Evolutionary conservation across 2,797 vertebrate species (phyloP), one percentile per base, ranked within the genome.

Genomic region (Sebastolobus alascanus): DNA sequence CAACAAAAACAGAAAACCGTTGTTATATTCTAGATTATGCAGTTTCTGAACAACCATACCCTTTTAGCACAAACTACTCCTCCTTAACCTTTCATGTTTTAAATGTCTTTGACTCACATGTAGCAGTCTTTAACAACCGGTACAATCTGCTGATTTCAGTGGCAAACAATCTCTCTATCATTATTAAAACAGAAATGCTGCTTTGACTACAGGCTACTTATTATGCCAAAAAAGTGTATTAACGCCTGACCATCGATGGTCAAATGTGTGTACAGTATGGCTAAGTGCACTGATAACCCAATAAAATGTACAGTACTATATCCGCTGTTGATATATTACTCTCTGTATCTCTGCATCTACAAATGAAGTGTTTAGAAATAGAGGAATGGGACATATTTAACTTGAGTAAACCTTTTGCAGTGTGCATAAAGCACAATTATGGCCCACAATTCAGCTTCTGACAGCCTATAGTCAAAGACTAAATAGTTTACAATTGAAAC

Each of bases 41-140:
- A 74, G 65, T 87, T 91, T 89, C 75, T 92, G 79, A 93, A 92
- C 85, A 93, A 89, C 89, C 89, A 93, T 88, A 84, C 65, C 43
- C 72, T 66, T 90, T 86, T 68, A 91, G 89, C 87, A 91, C 82
- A 80, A 85, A 91, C 83, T 86, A 77, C 69, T 85, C 67, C 76
- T 86, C 72, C 13, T 35, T 79, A 61, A 67, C 52, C 77, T 82
- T 87, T 67, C 7, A 11, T 46, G 38, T 82, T 84, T 84, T 69
- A 72, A 77, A 83, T 86, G 35, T 80, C 52, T 90, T 82, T 84
- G 60, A 87, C 77, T 84, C 33, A 84, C 66, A 59, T 84, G 88
- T 75, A 87, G 63, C 77, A 85, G 75, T 84, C 75, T 83, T 80
- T 75, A 64, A 84, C 73, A 85, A 81, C 64, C 33, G 66, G 83